A percentile compares a stretch with the other conserved stretches of the same genome.
Conservation (phyloP, 2,888 invertebrate species). For the Nudaria mundana region DNA sequence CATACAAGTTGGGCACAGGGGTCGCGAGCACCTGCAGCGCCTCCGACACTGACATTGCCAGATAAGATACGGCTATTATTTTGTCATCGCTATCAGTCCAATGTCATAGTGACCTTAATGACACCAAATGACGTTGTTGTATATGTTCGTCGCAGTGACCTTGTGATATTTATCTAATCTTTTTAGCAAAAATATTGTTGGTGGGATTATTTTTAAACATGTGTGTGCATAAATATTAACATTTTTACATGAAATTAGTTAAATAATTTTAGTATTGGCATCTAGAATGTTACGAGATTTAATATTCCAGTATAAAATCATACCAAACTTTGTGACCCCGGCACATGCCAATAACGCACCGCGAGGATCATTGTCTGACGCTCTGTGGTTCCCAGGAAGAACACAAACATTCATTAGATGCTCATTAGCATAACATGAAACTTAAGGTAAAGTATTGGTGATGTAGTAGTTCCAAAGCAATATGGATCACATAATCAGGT, state of each 20-base stretch:
- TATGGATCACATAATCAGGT: no score
- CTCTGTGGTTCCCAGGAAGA: no score
- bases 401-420: no score
- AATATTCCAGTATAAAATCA: no score
- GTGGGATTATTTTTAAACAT: slow-evolving; percentile 45
- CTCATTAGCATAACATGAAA: no score
- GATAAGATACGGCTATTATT: slow-evolving; percentile 80
- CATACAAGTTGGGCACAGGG: slow-evolving; percentile 54
- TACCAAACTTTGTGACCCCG: no score
- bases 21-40: slow-evolving; percentile 74
- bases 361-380: no score
- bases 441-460: no score
- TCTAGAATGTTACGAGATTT: no score
- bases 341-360: no score
- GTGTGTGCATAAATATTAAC: slow-evolving; percentile 25
- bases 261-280: slow-evolving; percentile 16
- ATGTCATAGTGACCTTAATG: slow-evolving; percentile 81
- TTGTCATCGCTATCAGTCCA: slow-evolving; percentile 75
- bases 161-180: slow-evolving; percentile 79
- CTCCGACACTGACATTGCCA: slow-evolving; percentile 74
- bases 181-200: slow-evolving; percentile 62
- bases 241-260: slow-evolving; percentile 11
- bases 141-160: slow-evolving; percentile 66
- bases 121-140: slow-evolving; percentile 72
- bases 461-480: no score